These are phyloP conservation scores for Aphelenchoides bicaudatus DNA, from an alignment of 2,888 invertebrate species.

Conservation along the genomic window DNA sequence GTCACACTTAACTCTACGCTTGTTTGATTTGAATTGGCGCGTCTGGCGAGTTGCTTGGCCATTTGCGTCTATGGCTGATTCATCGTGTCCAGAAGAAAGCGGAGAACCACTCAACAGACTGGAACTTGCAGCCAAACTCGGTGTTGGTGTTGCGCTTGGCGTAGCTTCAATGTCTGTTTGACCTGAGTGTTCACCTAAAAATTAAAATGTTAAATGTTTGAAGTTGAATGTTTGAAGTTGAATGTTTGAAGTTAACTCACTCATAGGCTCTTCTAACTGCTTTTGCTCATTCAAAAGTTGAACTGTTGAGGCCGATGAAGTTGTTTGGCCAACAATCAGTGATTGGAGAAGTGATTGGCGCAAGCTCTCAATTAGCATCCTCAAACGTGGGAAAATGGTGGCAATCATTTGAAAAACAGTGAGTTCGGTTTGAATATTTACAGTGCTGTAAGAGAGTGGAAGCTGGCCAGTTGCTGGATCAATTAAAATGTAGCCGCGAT, in stretches of 20 bases:
- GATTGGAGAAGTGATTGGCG: constrained; percentile 10
- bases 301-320: too few species aligned
- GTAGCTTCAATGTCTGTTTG: not conserved
- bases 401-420: constrained; percentile 8
- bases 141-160: too few species aligned
- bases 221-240: not conserved
- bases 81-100: not conserved
- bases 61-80: not conserved
- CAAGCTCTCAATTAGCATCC: not conserved
- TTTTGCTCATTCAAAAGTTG: too few species aligned
- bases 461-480: constrained; percentile 4
- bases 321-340: not conserved
- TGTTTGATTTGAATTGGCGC: constrained; percentile 20
- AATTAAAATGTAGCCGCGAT: constrained; percentile 20
- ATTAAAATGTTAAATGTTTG: too few species aligned
- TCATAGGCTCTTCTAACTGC: not conserved
- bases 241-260: not conserved
- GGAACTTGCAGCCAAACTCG: too few species aligned
- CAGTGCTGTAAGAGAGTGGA: not conserved
- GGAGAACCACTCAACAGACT: not conserved
- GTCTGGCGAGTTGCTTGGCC: not conserved
- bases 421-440: constrained; percentile 10
- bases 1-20: constrained; percentile 69
- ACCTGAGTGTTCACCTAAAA: not conserved
- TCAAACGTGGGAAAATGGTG: constrained; percentile 14